phyloP scores from a whole-genome alignment of 2,113 vertebrate species.

The Cisticola juncidis region DNA sequence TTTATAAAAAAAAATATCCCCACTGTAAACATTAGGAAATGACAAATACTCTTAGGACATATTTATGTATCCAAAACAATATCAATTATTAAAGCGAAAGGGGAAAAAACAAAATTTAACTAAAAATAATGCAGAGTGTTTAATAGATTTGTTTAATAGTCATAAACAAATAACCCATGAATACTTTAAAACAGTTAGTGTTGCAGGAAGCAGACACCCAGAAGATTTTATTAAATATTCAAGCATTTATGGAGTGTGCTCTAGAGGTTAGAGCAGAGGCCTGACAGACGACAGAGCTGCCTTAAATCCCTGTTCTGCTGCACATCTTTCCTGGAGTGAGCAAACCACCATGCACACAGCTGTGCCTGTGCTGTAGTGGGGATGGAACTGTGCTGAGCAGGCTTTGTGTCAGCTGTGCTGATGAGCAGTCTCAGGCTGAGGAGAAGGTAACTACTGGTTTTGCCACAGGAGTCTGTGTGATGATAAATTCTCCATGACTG shows the following conservation, averaged over 20 bases:
- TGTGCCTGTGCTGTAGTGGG: background rate
- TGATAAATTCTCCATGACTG: background rate
- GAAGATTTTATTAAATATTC: slow-evolving; percentile 67
- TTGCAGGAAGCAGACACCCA: slow-evolving; percentile 52
- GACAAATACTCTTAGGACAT: slow-evolving; percentile 70
- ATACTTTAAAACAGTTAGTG: slow-evolving; percentile 62
- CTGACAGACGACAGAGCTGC: background rate
- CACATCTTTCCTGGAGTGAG: background rate
- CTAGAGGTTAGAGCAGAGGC: slow-evolving; percentile 28
- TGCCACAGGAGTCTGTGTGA: accelerated
- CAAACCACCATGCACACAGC: accelerated
- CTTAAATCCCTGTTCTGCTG: background rate
- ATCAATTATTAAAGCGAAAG: slow-evolving; percentile 65
- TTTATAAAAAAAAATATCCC: slow-evolving; percentile 18
- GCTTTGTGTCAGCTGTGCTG: background rate
- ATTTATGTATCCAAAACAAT: slow-evolving; percentile 69
- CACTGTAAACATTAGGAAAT: slow-evolving; percentile 63
- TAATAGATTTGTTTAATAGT: slow-evolving; percentile 69
- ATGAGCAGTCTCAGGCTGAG: background rate
- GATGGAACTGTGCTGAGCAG: background rate
- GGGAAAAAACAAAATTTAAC: slow-evolving; percentile 18
- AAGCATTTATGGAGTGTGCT: slow-evolving; percentile 37
- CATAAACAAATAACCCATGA: slow-evolving; percentile 70
- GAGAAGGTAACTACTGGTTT: background rate
- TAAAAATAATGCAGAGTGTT: slow-evolving; percentile 58